Conservation (phyloP, 35 echinoderm and acorn worm genomes). For the Acanthaster planci region DNA sequence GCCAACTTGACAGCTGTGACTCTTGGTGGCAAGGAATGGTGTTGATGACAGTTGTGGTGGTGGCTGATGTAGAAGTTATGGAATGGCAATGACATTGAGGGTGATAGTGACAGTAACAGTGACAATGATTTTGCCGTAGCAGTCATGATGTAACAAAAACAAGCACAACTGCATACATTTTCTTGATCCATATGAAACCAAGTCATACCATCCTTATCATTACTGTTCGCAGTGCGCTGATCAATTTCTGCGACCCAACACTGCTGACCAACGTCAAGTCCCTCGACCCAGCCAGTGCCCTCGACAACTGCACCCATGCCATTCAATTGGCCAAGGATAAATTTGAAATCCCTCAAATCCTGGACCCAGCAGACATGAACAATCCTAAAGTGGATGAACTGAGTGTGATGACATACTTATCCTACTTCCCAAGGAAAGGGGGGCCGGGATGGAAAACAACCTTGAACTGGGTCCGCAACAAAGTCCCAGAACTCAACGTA, state of each 20-base stretch:
- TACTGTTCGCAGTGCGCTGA: slow-evolving; percentile 72
- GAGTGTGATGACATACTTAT: slow-evolving; percentile 93
- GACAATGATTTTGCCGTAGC: no score
- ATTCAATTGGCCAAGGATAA: slow-evolving; percentile 80
- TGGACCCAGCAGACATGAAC: slow-evolving; percentile 83
- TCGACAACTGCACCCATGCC: slow-evolving; percentile 72
- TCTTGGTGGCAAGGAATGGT: no score
- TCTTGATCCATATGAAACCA: neutral
- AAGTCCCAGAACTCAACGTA: slow-evolving; percentile 80
- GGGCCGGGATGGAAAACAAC: slow-evolving; percentile 96
- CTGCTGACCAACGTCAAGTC: slow-evolving; percentile 64
- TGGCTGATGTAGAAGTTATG: no score
- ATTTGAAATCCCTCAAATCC: slow-evolving; percentile 69
- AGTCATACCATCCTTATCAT: neutral
- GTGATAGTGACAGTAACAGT: no score
- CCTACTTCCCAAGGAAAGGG: slow-evolving; percentile 82
- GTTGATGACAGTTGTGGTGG: no score
- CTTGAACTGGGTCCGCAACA: slow-evolving; percentile 89
- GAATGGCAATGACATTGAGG: no score
- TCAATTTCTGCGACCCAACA: slow-evolving; percentile 82
- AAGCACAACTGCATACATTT: no score
- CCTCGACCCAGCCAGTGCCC: slow-evolving; percentile 41
- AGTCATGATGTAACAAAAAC: no score
- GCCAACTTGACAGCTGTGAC: no score
- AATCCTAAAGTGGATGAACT: slow-evolving; percentile 82